Evolutionary conservation across 2,888 invertebrate species (phyloP), one percentile per base, ranked within the genome.

Genomic region (Steromphala cineraria): DNA sequence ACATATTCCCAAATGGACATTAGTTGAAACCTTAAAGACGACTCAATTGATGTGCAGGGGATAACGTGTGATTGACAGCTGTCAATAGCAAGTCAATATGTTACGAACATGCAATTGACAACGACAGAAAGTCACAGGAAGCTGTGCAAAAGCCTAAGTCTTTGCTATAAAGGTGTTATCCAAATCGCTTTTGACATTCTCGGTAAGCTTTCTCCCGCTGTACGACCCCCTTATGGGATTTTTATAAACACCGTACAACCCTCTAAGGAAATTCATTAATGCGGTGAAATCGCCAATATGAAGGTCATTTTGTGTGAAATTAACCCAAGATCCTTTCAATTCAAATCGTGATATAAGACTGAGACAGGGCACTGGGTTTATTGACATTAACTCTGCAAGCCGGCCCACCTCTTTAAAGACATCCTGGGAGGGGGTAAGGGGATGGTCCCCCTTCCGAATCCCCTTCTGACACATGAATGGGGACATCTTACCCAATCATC

Each of bases 251-350:
- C 46, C 46, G 46, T 62, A 28, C 21, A 62, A 71, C 71, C 40
- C 10, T 2, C 31, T 71, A 36, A 71, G 36, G 71, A 40, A 40
- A 19, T 36, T 71, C 71, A 19, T 36, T 56, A 71, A 15, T 17
- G 71, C 71, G 19, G 36, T 71, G 71, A 71, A 71, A 71, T 71
- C 71, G 71, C 28, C 71, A 71, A 71, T 71, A 19, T 71, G 71
- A 71, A 71, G 36, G 19, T 19, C 31, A 31, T 71, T 28, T 36
- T 36, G 71, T 71, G 71, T 71, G 71, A 71, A 71, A 71, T 71
- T 71, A 36, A 71, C 71, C 36, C 31, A 71, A 36, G 71, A 71
- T 71, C 71, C 71, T 71, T 40, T 36, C 71, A 15, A 19, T 71
- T 71, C 71, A 71, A 40, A 15, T 13, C 36, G 40, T 71, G 71